Evolutionary conservation across 2,113 vertebrate species (phyloP).

Genomic region (Ceyx margarethae): DNA sequence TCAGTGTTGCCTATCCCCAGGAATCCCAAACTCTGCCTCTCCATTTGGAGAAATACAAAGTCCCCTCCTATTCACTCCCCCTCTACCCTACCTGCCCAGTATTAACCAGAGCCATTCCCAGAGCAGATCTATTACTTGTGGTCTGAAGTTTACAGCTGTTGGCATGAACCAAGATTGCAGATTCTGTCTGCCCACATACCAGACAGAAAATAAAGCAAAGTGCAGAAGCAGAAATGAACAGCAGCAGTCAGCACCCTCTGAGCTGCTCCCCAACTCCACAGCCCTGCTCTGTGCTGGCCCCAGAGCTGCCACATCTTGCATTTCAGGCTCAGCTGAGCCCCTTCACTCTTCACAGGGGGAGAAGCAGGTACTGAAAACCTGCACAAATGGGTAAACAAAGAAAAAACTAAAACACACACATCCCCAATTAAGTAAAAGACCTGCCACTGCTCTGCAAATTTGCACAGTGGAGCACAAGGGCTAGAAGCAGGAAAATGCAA

Average conservation of each 20-base stretch:
- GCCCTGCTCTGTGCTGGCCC: not conserved
- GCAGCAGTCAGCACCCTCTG: not conserved
- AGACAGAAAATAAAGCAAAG: conserved; percentile 7
- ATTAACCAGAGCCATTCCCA: not conserved
- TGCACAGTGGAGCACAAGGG: not conserved
- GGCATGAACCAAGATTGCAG: not conserved
- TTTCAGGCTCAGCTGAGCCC: not conserved
- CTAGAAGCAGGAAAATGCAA: not conserved
- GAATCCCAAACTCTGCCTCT: not conserved
- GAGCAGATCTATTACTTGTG: not conserved
- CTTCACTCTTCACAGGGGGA: not conserved
- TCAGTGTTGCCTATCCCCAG: not conserved
- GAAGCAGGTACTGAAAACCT: not conserved
- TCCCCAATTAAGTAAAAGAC: not conserved
- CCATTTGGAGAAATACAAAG: not conserved
- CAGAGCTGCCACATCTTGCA: not conserved
- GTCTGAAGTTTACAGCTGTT: not conserved
- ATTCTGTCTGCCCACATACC: not conserved
- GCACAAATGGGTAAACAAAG: not conserved
- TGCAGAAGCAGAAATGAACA: not conserved
- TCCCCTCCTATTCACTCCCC: not conserved
- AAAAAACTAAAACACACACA: no score
- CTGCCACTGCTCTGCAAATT: not conserved
- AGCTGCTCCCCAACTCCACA: not conserved
- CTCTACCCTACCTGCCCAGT: not conserved